phyloP scores from a whole-genome alignment of 23 tunicate genomes.

The Oikopleura albicans region DNA sequence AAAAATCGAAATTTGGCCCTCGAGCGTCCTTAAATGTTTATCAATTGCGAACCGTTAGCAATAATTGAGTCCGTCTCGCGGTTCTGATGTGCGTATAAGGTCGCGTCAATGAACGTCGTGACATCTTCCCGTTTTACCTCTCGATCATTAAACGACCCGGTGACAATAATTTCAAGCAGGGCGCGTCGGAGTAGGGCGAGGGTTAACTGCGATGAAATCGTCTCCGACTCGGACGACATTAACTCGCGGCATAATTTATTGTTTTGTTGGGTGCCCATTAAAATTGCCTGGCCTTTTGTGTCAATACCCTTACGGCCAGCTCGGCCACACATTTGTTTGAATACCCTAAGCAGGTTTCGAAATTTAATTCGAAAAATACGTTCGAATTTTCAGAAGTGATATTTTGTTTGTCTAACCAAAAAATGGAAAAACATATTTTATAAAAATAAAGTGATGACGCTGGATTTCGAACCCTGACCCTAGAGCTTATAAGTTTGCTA shows the following conservation, averaged over 20 bases:
- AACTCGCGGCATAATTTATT: neutral
- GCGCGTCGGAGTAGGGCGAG: neutral
- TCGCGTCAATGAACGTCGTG: neutral
- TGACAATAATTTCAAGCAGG: neutral
- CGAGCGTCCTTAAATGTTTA: no score
- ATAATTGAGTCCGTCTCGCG: no score
- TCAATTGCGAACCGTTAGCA: no score
- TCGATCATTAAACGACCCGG: neutral
- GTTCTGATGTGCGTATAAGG: neutral
- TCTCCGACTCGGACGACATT: neutral
- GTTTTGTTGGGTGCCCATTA: slow-evolving; percentile 14
- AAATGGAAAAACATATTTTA: no score
- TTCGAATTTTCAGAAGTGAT: no score
- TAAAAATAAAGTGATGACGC: no score
- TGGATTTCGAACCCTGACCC: no score
- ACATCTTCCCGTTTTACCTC: neutral
- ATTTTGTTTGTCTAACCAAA: no score
- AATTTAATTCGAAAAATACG: no score
- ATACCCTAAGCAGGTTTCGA: slow-evolving; percentile 34
- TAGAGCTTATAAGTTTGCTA: no score
- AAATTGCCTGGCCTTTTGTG: slow-evolving; percentile 28
- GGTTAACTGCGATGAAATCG: neutral
- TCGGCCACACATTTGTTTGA: slow-evolving; percentile 84
- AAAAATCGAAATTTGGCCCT: no score
- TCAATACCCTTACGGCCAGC: slow-evolving; percentile 94